Conservation (phyloP, 2,797 vertebrate species). For the Synaphobranchus kaupii region DNA sequence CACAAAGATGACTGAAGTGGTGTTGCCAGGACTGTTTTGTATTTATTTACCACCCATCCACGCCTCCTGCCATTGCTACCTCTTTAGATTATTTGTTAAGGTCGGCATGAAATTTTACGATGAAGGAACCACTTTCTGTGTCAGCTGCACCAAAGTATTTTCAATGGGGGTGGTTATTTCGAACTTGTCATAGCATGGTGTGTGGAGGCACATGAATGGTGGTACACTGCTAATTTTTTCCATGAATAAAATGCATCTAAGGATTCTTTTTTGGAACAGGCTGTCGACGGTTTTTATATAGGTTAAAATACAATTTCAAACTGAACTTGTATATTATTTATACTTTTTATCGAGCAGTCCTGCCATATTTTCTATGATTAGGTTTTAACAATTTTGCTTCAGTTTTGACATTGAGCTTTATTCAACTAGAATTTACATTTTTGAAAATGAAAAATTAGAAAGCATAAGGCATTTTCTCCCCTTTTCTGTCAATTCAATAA, state of each 20-base stretch:
- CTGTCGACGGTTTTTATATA: not conserved
- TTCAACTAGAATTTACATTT: not conserved
- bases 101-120: not conserved
- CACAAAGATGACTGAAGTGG: not conserved
- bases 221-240: not conserved
- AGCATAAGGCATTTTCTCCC: not conserved
- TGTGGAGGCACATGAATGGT: not conserved
- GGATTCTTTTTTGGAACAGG: not conserved
- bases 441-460: too few species aligned
- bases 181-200: not conserved
- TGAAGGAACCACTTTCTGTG: not conserved
- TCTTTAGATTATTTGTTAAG: constrained; percentile 10
- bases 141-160: not conserved
- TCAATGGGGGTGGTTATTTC: not conserved
- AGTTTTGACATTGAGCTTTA: not conserved
- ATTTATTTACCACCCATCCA: not conserved
- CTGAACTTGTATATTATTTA: too few species aligned
- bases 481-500: not conserved
- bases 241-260: not conserved
- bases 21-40: not conserved
- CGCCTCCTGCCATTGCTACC: not conserved
- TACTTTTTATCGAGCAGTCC: not conserved
- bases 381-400: not conserved
- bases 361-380: not conserved
- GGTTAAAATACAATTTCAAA: not conserved